These are phyloP conservation scores for Drosophila arizonae DNA, from an alignment of 1,140 invertebrate species.

Conservation along the genomic window DNA sequence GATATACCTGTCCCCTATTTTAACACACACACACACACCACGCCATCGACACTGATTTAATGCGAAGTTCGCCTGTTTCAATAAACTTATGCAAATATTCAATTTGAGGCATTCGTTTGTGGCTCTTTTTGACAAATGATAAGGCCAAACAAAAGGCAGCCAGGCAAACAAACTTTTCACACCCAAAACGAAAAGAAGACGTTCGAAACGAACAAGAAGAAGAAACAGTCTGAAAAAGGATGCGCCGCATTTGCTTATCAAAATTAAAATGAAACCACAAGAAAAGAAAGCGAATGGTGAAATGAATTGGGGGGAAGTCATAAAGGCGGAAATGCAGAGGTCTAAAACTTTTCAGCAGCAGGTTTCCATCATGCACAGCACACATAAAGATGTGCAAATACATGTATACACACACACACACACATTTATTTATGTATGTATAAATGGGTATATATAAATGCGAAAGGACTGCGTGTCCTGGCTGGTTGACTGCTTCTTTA, in stretches of 20 bases:
- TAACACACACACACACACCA: conserved; percentile 17
- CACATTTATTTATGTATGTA: background rate
- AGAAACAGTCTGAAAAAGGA: conserved; percentile 39
- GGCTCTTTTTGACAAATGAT: conserved; percentile 71
- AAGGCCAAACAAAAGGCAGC: conserved; percentile 74
- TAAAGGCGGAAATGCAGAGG: conserved; percentile 50
- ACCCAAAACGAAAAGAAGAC: conserved; percentile 23
- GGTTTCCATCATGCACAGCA: conserved; percentile 59
- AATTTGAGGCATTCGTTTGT: conserved; percentile 65
- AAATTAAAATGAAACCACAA: conserved; percentile 75
- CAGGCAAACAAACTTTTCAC: conserved; percentile 76
- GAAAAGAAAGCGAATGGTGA: background rate
- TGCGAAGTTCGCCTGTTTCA: conserved; percentile 49
- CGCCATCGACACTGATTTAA: background rate
- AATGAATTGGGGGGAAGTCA: conserved; percentile 15
- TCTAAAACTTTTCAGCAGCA: conserved; percentile 65
- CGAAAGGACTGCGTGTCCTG: conserved; percentile 17
- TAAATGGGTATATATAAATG: background rate
- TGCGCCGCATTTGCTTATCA: conserved; percentile 67
- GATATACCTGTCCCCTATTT: conserved; percentile 13
- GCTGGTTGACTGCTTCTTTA: conserved; percentile 11
- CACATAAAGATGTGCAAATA: conserved; percentile 11
- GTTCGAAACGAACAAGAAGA: conserved; percentile 8
- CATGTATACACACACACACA: background rate
- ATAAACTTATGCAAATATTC: conserved; percentile 81